These are phyloP conservation scores for Neuroterus valhalla DNA, from an alignment of 1,140 invertebrate genomes.

Conservation along the genomic window DNA sequence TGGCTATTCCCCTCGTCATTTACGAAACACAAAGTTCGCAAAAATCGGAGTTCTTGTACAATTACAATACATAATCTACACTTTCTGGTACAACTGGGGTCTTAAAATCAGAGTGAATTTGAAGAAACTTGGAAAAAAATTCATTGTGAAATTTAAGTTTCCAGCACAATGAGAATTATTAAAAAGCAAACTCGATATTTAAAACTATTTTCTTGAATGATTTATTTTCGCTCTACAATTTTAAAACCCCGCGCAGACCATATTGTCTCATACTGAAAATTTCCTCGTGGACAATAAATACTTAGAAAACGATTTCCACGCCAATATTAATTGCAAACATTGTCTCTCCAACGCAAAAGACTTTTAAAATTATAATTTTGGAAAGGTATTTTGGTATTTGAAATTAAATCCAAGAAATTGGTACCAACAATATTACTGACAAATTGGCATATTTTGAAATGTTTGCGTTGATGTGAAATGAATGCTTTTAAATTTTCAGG, in stretches of 20 bases:
- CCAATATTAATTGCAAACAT: slow-evolving; percentile 16
- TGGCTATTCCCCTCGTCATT: slow-evolving; percentile 36
- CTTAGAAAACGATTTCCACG: slow-evolving; percentile 30
- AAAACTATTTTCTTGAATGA: too few relatives aligned
- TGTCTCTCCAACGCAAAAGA: not conserved
- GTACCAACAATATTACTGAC: too few relatives aligned
- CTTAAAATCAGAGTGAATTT: not conserved
- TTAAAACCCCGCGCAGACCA: slow-evolving; percentile 8
- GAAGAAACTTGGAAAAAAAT: slow-evolving; percentile 6
- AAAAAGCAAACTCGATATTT: too few relatives aligned
- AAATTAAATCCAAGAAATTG: too few relatives aligned
- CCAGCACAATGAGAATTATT: not conserved
- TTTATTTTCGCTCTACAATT: slow-evolving; percentile 15
- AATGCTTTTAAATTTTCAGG: slow-evolving; percentile 30
- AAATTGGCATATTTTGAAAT: too few relatives aligned
- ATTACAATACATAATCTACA: slow-evolving; percentile 13
- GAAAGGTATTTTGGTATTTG: too few relatives aligned
- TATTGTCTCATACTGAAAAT: slow-evolving; percentile 32
- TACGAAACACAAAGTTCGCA: slow-evolving; percentile 6
- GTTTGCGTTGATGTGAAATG: too few relatives aligned
- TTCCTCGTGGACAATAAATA: slow-evolving; percentile 31
- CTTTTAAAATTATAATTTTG: slow-evolving; percentile 7
- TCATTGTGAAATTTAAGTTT: too few relatives aligned
- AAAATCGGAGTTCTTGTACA: slow-evolving; percentile 1
- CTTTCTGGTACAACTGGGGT: slow-evolving; percentile 1